Percentiles rank a stretch among this genome's conserved stretches.
Evolutionary conservation across 2,888 invertebrate species (phyloP).

Genomic region (Nomada fucata): DNA sequence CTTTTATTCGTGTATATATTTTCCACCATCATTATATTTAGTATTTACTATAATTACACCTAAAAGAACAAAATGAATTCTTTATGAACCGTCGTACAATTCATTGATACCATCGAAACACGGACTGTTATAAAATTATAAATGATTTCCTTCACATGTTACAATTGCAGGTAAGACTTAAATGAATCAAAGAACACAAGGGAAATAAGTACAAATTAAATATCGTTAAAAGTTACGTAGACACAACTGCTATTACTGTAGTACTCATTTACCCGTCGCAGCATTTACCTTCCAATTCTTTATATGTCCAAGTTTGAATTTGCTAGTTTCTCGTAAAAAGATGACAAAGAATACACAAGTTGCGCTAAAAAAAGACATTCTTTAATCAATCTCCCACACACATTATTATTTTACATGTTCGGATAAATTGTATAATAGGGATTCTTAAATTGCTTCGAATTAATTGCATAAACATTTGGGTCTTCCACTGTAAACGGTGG

Average conservation of each 20-base stretch:
- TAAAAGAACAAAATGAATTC: background rate
- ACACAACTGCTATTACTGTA: background rate
- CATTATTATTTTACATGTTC: slow-evolving; percentile 73
- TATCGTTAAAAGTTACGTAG: background rate
- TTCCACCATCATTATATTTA: slow-evolving; percentile 2
- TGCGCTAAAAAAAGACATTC: slow-evolving; percentile 44
- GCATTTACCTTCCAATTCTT: slow-evolving; percentile 5
- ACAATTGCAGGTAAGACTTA: background rate
- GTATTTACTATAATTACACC: background rate
- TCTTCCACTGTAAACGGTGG: slow-evolving; percentile 76
- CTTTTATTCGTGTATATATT: slow-evolving; percentile 8
- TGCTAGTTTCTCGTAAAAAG: background rate
- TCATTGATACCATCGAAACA: background rate
- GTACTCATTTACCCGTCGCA: background rate
- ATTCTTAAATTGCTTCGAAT: slow-evolving; percentile 77
- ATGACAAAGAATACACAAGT: slow-evolving; percentile 6
- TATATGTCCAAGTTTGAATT: background rate
- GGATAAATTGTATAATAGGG: slow-evolving; percentile 80
- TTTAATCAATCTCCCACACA: slow-evolving; percentile 45
- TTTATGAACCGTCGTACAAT: background rate
- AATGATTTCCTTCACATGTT: slow-evolving; percentile 1
- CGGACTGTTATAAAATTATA: background rate
- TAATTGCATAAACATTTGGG: slow-evolving; percentile 74
- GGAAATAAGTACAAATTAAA: background rate
- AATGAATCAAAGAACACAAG: background rate